phyloP scores from a whole-genome alignment of 2,888 invertebrate genomes.

The Agriopis marginaria region DNA sequence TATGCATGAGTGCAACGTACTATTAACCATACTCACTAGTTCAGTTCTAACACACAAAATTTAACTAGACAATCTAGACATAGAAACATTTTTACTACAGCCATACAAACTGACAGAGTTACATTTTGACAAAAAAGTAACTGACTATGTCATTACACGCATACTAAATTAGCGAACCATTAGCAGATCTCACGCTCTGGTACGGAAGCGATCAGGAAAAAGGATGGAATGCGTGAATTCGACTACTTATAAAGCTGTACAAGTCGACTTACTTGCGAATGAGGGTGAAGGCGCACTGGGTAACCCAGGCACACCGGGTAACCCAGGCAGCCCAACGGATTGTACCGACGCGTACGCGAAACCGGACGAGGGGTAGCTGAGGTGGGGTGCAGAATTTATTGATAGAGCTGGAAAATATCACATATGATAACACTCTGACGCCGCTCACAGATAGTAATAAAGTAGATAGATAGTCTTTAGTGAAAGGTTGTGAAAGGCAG shows the following conservation, averaged over 20 bases:
- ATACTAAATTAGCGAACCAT: too few relatives aligned
- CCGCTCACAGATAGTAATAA: neutral
- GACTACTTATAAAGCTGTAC: neutral
- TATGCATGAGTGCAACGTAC: too few relatives aligned
- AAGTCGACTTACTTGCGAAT: conserved; percentile 12
- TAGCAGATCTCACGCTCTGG: too few relatives aligned
- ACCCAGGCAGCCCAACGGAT: neutral
- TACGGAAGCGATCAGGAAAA: too few relatives aligned
- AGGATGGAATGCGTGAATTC: neutral
- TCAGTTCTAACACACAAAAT: too few relatives aligned
- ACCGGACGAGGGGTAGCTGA: neutral
- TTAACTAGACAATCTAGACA: too few relatives aligned
- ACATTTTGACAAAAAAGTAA: too few relatives aligned
- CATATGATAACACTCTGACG: neutral
- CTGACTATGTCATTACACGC: too few relatives aligned
- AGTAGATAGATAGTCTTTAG: neutral
- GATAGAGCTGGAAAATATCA: conserved; percentile 19
- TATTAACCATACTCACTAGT: too few relatives aligned
- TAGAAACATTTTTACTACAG: too few relatives aligned
- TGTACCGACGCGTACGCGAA: conserved; percentile 3
- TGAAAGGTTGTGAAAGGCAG: too few relatives aligned
- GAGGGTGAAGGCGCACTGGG: neutral
- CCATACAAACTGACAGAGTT: too few relatives aligned
- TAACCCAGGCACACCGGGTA: neutral
- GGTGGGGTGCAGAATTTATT: conserved; percentile 6